Base-by-base conservation (phyloP, 2,888 invertebrate genomes). In the Bursaphelenchus okinawaensis region DNA sequence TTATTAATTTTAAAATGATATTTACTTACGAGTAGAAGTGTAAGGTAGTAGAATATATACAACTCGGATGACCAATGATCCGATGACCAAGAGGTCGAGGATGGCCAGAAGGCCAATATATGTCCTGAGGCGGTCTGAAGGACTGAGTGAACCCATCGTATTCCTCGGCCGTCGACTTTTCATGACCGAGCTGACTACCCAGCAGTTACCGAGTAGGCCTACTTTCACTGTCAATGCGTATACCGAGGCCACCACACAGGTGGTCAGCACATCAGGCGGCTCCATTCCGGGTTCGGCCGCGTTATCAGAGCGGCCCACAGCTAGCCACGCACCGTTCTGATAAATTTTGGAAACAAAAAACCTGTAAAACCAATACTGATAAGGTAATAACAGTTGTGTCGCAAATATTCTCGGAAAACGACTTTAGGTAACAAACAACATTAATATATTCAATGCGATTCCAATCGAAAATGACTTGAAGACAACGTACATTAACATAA, bases 181-280 rank as follows among this genome's bases (percentile, higher is more conserved):
- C 22, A 80, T 68, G 51, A 80, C 77, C 22, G 80, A 81, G 52
- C 73, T 72, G 27, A 81, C 72, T 26, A 81, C 80, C 80, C 80
- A 80, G 24, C 68, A 70, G 66, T 80, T 80, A 9, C 80, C 80
- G 20, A 76, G 67, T 19, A 80, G 62, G 19, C 80, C 80, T 28
- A 74, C 60, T 29, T 72, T 22, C 3, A 80, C 67, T 27, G 78
- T 77, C 24, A 69, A 40, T 28, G 70, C 61, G 59, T 76, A 77
- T 50, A 76, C 62, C 8, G 68, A 59, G 40, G 72, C 68, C 52
- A 71, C 66, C 52, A 65, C 62, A 61, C 70, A 75, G n/a, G 40
- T 40, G 40, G 40, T 40, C 40, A 40, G 40, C 2, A 40, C 16
- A 40, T 40, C 40, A 12, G 40, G 40, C 40, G 40, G 40, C n/a